Evolutionary conservation across 2,113 vertebrate genomes (phyloP).

Genomic region (Mixornis gularis): DNA sequence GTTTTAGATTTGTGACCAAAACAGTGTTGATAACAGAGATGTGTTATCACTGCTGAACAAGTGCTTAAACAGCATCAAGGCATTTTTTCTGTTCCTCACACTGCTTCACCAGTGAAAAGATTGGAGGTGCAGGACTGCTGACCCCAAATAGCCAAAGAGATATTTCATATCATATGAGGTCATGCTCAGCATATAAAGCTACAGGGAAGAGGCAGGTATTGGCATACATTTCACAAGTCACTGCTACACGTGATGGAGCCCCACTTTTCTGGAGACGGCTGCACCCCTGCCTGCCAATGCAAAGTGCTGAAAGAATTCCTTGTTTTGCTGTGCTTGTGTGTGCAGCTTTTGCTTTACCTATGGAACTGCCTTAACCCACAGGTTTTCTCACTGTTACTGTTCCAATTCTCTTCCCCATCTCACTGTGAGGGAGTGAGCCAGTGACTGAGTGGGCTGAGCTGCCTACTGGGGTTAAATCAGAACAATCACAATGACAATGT

Average conservation of each 20-base stretch:
- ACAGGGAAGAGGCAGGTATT: background rate
- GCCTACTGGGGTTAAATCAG: background rate
- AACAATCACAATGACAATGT: background rate
- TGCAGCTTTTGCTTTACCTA: background rate
- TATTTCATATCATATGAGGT: rapidly evolving
- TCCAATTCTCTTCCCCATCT: background rate
- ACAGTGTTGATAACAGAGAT: background rate
- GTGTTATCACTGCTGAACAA: background rate
- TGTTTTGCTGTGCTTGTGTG: background rate
- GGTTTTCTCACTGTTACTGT: background rate
- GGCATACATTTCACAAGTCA: background rate
- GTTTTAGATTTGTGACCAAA: background rate
- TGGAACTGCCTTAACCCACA: background rate
- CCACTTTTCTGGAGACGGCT: background rate
- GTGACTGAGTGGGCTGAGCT: background rate
- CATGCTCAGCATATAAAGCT: background rate
- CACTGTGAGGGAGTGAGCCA: background rate
- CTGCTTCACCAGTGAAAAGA: background rate
- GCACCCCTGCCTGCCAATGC: background rate
- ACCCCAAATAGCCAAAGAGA: background rate
- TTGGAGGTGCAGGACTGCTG: background rate
- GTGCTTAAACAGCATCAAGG: background rate
- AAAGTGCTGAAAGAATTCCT: background rate
- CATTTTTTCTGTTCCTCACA: background rate
- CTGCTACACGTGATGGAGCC: rapidly evolving